Base-by-base conservation (phyloP, 1,140 invertebrate species). In the Hycleus cichorii region DNA sequence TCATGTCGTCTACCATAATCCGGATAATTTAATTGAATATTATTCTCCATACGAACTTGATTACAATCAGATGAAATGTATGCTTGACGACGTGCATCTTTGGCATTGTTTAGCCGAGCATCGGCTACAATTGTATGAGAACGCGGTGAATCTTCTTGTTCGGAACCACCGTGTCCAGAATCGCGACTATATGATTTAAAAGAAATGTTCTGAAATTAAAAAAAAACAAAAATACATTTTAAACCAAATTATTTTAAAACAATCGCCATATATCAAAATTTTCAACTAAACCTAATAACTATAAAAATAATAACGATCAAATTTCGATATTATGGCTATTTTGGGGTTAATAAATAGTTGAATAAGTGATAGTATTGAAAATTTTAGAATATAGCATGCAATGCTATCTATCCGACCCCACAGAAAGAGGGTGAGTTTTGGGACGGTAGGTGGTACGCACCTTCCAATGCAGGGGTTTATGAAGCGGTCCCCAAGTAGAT, bases 131-230 rank as follows among this genome's bases (percentile, higher is more conserved):
- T 75, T 59, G 73, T 77, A 66, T 81, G 77, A n/a, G 79, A 78
- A 50, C 80, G 73, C 3, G 81, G 81, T 11, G 81, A 84, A 56
- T 84, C 81, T 65, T 84, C 82, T 62, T 83, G 80, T 63, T 84
- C 82, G 32, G 82, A 84, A 47, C 81, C 76, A 61, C 83, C 78
- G 73, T 83, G 78, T 60, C 84, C 78, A 47, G 83, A 80, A 69
- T 83, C 79, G 59, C 83, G 77, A 60, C 82, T 82, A 68, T 81
- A 83, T 39, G 81, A 83, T 68, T 85, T 85, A 82, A 83, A 84
- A 79, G 82, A 84, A 80, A 82, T 83, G 80, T 83, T 85, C 83
- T 85, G 81, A 63, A 74, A 75, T 60, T 69, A 74, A 72, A 18
- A 1, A 12, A 18, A 18, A 18, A 18, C 18, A 18, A 18, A 18